Base-by-base conservation (phyloP, 2,888 invertebrate species). In the Desoria tigrina region DNA sequence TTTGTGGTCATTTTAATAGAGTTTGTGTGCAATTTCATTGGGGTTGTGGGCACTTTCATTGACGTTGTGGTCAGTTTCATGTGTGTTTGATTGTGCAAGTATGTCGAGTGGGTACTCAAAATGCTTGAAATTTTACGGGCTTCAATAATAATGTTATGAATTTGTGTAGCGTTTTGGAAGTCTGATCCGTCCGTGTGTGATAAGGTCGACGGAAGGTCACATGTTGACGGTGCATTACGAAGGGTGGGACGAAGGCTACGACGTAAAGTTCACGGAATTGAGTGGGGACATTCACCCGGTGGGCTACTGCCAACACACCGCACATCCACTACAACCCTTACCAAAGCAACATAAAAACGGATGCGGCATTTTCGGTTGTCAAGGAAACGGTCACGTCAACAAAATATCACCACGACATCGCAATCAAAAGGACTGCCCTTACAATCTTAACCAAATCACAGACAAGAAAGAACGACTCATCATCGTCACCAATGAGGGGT, bases 221-320 rank as follows among this genome's bases (percentile, higher is more conserved):
- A 86, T 87, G 75, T 83, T 92, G 54, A 85, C 86, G 72, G 86
- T 96, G 59, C 86, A 90, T 77, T 92, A 92, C 81, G 94, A 94
- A 80, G 93, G 94, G 18, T 95, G 94, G 92, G 88, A 90, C 0
- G 86, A 86, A 76, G 85, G 87, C 73, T 88, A 93, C 79, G 87
- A 90, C 71, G 90, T 88, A 79, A 94, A 93, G 92, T 82, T 93
- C 65, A 94, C 94, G 78, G 94, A 94, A 79, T 94, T 95, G 81
- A 89, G 87, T 73, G 86, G 90, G 0, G 93, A 95, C 80, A 85
- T 96, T 77, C 94, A 95, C 82, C 95, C 95, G 0, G 87, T 91
- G 69, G 90, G 91, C 39, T 96, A 94, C 94, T 93, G 94, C 79
- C 58, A 53, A 23, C 61, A 62, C n/a, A 66, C 66, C n/a, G 66